Evolutionary conservation across 2,888 invertebrate genomes (phyloP).

Genomic region (Coenonympha arcania): DNA sequence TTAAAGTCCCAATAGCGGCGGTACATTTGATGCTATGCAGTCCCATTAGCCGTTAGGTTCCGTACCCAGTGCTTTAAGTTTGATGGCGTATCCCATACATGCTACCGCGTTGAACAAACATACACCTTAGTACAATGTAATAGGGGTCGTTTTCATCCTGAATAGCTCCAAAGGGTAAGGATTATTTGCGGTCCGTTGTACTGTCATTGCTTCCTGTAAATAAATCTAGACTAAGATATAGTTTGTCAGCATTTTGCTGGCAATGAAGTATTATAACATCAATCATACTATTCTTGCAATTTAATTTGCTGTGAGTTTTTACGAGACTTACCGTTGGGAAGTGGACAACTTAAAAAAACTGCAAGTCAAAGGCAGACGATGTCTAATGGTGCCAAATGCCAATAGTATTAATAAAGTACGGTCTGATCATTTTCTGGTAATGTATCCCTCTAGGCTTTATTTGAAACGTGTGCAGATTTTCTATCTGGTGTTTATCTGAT

Average conservation of each 20-base stretch:
- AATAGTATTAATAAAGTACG: no score
- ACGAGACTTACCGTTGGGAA: no score
- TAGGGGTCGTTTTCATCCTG: not conserved
- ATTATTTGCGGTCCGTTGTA: conserved; percentile 8
- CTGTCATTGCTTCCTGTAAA: conserved; percentile 6
- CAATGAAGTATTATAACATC: not conserved
- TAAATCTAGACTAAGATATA: conserved; percentile 10
- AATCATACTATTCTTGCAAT: no score
- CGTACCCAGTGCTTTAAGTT: conserved; percentile 8
- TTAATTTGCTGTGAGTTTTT: no score
- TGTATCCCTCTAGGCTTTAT: not conserved
- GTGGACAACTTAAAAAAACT: no score
- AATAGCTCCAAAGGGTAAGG: not conserved
- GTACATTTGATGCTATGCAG: conserved; percentile 7
- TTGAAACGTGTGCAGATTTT: conserved; percentile 2
- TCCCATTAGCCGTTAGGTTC: conserved; percentile 9
- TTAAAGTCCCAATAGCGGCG: conserved; percentile 1
- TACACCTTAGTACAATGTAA: not conserved
- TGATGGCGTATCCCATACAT: not conserved
- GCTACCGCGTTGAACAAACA: not conserved
- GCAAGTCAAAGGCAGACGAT: no score
- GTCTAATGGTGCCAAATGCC: no score
- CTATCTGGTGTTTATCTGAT: conserved; percentile 4
- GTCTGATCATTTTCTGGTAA: no score
- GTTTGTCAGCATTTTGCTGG: conserved; percentile 8